Evolutionary conservation across 2,797 vertebrate species (phyloP).

Genomic region (Enteromius thamalakanensis): DNA sequence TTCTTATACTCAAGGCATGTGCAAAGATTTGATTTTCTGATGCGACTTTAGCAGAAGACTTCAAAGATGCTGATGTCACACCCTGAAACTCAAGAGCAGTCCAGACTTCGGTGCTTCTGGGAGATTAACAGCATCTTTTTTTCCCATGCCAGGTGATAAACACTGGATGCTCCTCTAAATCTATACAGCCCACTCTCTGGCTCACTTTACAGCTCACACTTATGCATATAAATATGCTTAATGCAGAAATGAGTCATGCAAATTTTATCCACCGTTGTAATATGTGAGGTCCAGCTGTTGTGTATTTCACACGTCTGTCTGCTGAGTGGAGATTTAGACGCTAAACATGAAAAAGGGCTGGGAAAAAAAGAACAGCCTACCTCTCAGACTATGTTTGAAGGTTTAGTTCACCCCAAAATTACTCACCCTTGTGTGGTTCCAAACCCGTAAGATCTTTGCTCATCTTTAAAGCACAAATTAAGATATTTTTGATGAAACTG

Average conservation of each 20-base stretch:
- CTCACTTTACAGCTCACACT: constrained; percentile 44
- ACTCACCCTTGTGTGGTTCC: too few species aligned
- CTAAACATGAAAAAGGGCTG: constrained; percentile 40
- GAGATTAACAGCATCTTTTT: constrained; percentile 15
- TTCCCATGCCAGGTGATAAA: constrained; percentile 30
- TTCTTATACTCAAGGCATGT: background rate
- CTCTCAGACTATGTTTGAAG: constrained; percentile 61
- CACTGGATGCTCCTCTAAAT: constrained; percentile 19
- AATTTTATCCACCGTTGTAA: constrained; percentile 68
- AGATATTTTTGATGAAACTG: too few species aligned
- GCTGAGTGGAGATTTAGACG: constrained; percentile 67
- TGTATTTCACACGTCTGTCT: constrained; percentile 58
- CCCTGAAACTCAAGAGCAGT: constrained; percentile 15
- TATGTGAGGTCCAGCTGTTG: constrained; percentile 64
- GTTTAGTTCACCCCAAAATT: too few species aligned
- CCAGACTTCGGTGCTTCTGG: constrained; percentile 26
- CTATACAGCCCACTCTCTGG: constrained; percentile 22
- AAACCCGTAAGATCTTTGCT: too few species aligned
- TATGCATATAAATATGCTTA: constrained; percentile 63
- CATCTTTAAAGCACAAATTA: too few species aligned
- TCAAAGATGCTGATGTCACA: constrained; percentile 61
- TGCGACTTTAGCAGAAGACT: constrained; percentile 47
- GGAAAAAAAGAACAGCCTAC: constrained; percentile 39
- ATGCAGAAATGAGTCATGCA: constrained; percentile 68
- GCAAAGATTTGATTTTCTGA: constrained; percentile 16